phyloP scores from a whole-genome alignment of 1,140 invertebrate genomes.

The Leptinotarsa undecemlineata region DNA sequence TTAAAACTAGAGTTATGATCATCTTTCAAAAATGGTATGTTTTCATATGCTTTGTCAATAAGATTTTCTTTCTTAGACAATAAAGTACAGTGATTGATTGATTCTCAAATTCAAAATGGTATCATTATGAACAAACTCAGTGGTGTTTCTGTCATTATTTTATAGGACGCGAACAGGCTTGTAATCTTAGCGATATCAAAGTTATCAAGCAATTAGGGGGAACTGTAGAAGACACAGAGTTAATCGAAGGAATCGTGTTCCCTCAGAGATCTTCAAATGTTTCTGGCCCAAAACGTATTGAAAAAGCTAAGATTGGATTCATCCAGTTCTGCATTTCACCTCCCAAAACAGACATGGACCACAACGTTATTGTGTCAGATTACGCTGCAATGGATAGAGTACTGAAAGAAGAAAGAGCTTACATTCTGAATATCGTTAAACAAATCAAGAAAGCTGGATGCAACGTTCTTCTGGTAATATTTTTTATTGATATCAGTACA shows the following conservation, averaged over 20 bases:
- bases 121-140: neutral
- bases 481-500: too few relatives aligned
- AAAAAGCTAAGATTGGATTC: constrained; percentile 98
- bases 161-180: constrained; percentile 62
- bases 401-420: constrained; percentile 95
- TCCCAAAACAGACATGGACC: constrained; percentile 99
- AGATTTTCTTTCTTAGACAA: too few relatives aligned
- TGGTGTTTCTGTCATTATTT: constrained; percentile 10
- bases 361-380: constrained; percentile 96
- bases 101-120: too few relatives aligned
- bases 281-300: constrained; percentile 89
- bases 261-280: constrained; percentile 86
- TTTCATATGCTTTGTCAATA: too few relatives aligned
- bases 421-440: constrained; percentile 98
- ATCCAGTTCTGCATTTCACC: constrained; percentile 99
- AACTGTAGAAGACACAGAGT: constrained; percentile 96
- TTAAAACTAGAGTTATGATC: too few relatives aligned
- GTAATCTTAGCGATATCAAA: constrained; percentile 87
- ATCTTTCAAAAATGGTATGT: too few relatives aligned
- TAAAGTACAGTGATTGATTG: too few relatives aligned
- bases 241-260: constrained; percentile 94
- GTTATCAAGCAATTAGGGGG: constrained; percentile 95
- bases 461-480: constrained; percentile 87
- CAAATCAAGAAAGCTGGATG: constrained; percentile 98
- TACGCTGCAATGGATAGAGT: constrained; percentile 99